These are phyloP conservation scores for Anguilla obscura DNA, from an alignment of 2,797 vertebrate genomes.

Conservation along the genomic window DNA sequence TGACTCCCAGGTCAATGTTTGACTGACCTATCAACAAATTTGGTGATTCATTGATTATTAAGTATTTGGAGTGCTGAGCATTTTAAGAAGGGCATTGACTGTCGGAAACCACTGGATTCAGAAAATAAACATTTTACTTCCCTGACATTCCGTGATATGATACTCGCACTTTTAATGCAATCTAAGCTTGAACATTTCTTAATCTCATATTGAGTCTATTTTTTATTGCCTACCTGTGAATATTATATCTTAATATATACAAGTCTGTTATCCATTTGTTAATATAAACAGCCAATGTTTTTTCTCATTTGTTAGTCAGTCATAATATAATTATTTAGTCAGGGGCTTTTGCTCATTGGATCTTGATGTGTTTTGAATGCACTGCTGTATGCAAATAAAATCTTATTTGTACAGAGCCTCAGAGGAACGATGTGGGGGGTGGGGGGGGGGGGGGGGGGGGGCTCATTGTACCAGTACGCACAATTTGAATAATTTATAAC, in stretches of 20 bases:
- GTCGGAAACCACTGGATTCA: no score
- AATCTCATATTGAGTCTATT: background rate
- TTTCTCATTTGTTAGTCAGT: conserved; percentile 1
- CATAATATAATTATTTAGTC: conserved; percentile 12
- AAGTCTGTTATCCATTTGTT: background rate
- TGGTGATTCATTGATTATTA: no score
- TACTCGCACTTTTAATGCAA: background rate
- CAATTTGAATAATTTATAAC: conserved; percentile 12
- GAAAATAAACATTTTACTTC: no score
- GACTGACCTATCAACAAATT: no score
- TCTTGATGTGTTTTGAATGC: conserved; percentile 20
- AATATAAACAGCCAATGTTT: background rate
- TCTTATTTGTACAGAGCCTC: conserved; percentile 21
- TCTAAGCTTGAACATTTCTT: background rate
- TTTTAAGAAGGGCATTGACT: no score
- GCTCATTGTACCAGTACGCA: background rate
- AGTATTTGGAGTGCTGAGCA: no score
- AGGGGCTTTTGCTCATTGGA: conserved; percentile 7
- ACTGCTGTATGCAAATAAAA: conserved; percentile 27
- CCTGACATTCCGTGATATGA: background rate
- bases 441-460: background rate
- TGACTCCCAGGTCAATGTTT: no score
- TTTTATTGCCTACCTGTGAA: background rate
- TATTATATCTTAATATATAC: background rate
- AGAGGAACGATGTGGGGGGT: background rate